These are phyloP conservation scores for Choreutis nemorana DNA, from an alignment of 2,888 invertebrate genomes.

Conservation along the genomic window DNA sequence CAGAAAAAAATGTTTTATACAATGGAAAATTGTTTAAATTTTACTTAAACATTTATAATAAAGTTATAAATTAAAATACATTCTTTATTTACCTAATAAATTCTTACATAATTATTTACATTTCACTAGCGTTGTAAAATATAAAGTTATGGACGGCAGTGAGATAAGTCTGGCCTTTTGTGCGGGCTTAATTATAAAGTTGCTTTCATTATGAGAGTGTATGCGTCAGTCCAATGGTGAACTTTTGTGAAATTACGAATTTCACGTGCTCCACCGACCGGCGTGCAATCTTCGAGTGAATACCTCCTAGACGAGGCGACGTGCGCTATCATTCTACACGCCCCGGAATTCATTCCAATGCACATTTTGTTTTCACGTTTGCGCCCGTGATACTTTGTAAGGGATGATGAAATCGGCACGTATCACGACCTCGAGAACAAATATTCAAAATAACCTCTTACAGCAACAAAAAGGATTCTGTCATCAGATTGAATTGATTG, in stretches of 20 bases:
- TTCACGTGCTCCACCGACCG: constrained; percentile 19
- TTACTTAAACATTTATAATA: too few species aligned
- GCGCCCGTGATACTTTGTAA: constrained; percentile 12
- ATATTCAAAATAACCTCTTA: background rate
- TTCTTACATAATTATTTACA: too few species aligned
- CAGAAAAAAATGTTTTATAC: too few species aligned
- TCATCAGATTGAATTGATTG: constrained; percentile 12
- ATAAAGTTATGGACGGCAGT: background rate
- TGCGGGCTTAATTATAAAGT: constrained; percentile 32
- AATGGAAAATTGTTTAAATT: too few species aligned
- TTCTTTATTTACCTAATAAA: too few species aligned
- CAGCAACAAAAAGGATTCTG: constrained; percentile 1
- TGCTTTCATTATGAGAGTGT: constrained; percentile 43
- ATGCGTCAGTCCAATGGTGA: constrained; percentile 27
- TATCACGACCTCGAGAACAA: background rate
- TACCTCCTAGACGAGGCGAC: constrained; percentile 11
- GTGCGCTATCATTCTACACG: constrained; percentile 9
- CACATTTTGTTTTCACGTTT: constrained; percentile 14
- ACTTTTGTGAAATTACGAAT: constrained; percentile 35
- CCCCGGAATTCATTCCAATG: constrained; percentile 13
- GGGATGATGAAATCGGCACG: constrained; percentile 10
- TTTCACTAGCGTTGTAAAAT: background rate
- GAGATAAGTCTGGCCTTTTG: background rate
- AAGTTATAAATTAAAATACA: too few species aligned
- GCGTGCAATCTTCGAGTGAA: constrained; percentile 11